Evolutionary conservation across 2,888 invertebrate genomes (phyloP).

Genomic region (Vandiemenella viatica): DNA sequence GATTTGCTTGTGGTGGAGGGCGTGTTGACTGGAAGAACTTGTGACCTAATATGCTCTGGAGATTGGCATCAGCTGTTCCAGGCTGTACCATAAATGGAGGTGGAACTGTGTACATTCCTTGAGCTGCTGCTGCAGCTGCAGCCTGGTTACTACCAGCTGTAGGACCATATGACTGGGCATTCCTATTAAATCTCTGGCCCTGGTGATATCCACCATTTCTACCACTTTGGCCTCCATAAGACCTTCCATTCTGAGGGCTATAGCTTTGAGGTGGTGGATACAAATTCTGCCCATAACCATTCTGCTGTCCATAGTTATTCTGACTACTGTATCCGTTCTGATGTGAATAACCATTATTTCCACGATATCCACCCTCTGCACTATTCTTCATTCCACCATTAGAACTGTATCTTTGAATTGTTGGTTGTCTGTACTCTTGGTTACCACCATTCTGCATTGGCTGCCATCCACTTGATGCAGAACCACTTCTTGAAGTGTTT

Average conservation of each 20-base stretch:
- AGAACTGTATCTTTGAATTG: constrained; percentile 24
- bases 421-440: constrained; percentile 30
- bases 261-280: neutral
- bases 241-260: constrained; percentile 1
- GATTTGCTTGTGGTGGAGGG: constrained; percentile 36
- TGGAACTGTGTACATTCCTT: constrained; percentile 31
- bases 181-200: constrained; percentile 23
- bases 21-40: constrained; percentile 58
- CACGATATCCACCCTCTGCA: constrained; percentile 30
- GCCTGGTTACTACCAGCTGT: constrained; percentile 18
- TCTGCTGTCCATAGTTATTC: constrained; percentile 24
- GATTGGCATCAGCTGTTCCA: constrained; percentile 32
- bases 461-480: neutral
- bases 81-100: constrained; percentile 26
- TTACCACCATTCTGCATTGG: constrained; percentile 6
- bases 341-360: constrained; percentile 36
- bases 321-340: constrained; percentile 9
- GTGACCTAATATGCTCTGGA: constrained; percentile 44
- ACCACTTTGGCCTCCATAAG: constrained; percentile 8
- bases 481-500: neutral
- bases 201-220: constrained; percentile 21
- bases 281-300: constrained; percentile 22
- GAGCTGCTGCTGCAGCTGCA: constrained; percentile 20
- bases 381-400: constrained; percentile 9
- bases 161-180: constrained; percentile 19